Conservation (phyloP, 2,888 invertebrate species). For the Caenorhabditis japonica region DNA sequence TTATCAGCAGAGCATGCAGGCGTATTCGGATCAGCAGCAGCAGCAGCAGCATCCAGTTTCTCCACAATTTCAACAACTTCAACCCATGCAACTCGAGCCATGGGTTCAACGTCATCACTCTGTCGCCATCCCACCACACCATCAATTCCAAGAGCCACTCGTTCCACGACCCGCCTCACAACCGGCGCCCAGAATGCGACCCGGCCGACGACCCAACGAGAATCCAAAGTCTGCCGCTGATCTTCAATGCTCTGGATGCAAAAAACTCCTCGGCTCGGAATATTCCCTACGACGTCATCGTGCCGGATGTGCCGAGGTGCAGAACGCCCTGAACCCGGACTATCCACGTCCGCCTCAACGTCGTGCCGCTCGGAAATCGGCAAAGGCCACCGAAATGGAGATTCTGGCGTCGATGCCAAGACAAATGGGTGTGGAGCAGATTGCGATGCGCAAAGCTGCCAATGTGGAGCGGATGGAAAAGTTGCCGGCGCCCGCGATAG, state of each 20-base stretch:
- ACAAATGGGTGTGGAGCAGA: not conserved
- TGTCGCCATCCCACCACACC: slow-evolving; percentile 3
- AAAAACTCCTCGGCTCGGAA: slow-evolving; percentile 35
- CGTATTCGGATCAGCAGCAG: not conserved
- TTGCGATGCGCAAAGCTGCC: not conserved
- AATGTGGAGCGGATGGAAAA: not conserved
- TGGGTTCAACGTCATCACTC: not conserved
- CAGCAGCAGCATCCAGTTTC: not conserved
- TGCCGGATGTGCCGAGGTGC: slow-evolving; percentile 19
- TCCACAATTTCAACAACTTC: not conserved
- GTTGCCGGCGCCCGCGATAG: slow-evolving; percentile 8
- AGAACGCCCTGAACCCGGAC: slow-evolving; percentile 5
- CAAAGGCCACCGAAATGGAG: not conserved
- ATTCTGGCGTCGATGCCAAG: slow-evolving; percentile 8
- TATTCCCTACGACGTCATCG: slow-evolving; percentile 53
- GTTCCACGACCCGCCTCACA: not conserved
- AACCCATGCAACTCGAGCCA: not conserved
- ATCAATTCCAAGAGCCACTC: slow-evolving; percentile 3
- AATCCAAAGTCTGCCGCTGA: not conserved
- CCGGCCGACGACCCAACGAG: not conserved
- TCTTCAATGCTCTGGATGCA: slow-evolving; percentile 29
- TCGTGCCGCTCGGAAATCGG: slow-evolving; percentile 2
- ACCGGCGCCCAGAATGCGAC: not conserved
- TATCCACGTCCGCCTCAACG: slow-evolving; percentile 16
- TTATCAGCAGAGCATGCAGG: not conserved